Evolutionary conservation across 2,113 vertebrate species (phyloP).

Genomic region (Camelus dromedarius): DNA sequence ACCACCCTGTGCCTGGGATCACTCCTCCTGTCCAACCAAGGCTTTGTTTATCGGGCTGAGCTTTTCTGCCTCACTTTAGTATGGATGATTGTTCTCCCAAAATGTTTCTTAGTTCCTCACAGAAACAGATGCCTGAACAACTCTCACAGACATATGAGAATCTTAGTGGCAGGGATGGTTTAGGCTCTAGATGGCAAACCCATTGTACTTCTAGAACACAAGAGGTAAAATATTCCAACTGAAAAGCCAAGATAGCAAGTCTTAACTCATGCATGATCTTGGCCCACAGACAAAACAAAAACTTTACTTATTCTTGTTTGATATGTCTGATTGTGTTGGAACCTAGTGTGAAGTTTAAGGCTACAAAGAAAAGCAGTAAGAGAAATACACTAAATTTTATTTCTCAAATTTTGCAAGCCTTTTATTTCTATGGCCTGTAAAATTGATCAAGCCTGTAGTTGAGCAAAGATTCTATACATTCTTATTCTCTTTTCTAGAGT

Average conservation of each 20-base stretch:
- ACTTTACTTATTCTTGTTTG: not conserved
- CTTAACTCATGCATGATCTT: not conserved
- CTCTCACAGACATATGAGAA: not conserved
- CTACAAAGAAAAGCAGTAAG: not conserved
- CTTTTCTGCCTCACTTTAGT: not conserved
- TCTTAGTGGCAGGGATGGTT: not conserved
- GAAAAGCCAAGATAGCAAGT: not conserved
- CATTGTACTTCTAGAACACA: not conserved
- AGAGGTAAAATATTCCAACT: not conserved
- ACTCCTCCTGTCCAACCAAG: not conserved
- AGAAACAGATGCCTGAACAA: not conserved
- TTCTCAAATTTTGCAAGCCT: not conserved
- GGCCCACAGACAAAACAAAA: not conserved
- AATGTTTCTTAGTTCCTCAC: not conserved
- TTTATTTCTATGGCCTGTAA: not conserved
- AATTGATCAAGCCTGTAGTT: constrained; percentile 5
- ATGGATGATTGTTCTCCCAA: not conserved
- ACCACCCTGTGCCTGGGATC: not conserved
- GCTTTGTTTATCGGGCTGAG: not conserved
- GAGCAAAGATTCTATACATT: not conserved
- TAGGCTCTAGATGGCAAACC: not conserved
- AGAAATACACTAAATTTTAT: constrained; percentile 46
- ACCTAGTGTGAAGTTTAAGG: not conserved
- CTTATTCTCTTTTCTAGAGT: not conserved
- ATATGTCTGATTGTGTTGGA: constrained; percentile 4